phyloP scores from a whole-genome alignment of 2,797 vertebrate species.

The Myotis findleyi region DNA sequence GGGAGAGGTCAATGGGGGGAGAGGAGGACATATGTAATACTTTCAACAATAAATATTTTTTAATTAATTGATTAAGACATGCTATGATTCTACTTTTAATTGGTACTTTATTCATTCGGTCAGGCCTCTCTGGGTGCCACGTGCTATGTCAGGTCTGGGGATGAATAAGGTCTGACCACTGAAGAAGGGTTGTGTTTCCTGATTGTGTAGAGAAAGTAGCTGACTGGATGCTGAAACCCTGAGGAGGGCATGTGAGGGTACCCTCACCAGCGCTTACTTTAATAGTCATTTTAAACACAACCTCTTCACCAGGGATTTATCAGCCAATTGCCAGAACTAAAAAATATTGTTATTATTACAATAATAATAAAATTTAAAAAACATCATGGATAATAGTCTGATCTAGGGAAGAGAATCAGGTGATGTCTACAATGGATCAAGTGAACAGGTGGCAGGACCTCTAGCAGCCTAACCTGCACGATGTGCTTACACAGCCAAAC shows the following conservation, averaged over 20 bases:
- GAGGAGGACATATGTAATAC: no score
- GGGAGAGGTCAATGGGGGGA: no score
- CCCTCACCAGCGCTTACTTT: neutral
- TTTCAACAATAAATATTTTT: conserved; percentile 8
- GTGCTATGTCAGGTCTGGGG: neutral
- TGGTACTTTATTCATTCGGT: neutral
- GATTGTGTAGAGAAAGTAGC: neutral
- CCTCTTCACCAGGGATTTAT: neutral
- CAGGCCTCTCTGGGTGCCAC: neutral
- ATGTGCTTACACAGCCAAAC: neutral
- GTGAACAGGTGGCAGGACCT: neutral
- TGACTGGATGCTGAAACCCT: neutral
- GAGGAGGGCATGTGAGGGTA: neutral
- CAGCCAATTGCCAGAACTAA: neutral
- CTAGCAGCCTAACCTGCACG: neutral
- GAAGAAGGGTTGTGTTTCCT: neutral
- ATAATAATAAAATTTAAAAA: neutral
- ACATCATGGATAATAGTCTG: neutral
- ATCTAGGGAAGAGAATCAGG: neutral
- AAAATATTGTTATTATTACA: neutral
- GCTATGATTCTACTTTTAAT: conserved; percentile 47
- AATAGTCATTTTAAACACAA: neutral
- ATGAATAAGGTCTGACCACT: neutral
- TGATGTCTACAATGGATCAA: neutral
- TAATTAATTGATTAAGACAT: conserved; percentile 40